phyloP scores from a whole-genome alignment of 2,888 invertebrate species.

The Reticulitermes lucifugus region DNA sequence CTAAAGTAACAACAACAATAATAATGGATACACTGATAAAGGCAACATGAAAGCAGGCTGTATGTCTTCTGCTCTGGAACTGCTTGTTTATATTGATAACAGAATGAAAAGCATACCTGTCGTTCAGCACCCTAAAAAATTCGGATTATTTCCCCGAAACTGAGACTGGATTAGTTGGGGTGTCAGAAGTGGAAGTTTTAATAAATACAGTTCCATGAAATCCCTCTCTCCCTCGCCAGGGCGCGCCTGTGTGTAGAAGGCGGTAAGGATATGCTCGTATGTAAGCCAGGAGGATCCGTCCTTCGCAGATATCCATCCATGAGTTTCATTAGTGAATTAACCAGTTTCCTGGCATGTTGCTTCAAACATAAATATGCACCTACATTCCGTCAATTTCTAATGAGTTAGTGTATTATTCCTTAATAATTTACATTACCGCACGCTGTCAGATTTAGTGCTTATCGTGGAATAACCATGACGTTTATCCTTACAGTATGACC shows the following conservation, averaged over 20 bases:
- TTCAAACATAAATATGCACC: not conserved
- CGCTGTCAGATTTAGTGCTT: not conserved
- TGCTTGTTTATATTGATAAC: too few species aligned
- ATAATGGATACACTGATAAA: too few species aligned
- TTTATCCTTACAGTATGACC: too few species aligned
- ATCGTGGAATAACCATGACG: too few species aligned
- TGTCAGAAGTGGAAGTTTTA: not conserved
- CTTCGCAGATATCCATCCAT: not conserved
- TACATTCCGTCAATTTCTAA: not conserved
- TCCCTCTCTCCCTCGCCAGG: not conserved
- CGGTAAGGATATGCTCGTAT: not conserved
- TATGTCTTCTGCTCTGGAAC: too few species aligned
- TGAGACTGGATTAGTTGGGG: not conserved
- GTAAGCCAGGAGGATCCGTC: not conserved
- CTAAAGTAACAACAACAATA: too few species aligned
- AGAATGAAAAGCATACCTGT: not conserved
- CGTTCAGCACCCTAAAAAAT: not conserved
- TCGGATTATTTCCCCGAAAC: not conserved
- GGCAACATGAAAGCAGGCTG: too few species aligned
- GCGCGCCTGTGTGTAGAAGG: not conserved
- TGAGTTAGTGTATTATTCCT: not conserved
- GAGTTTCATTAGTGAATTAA: not conserved
- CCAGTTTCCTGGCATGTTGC: not conserved
- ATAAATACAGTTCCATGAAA: not conserved
- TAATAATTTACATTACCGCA: not conserved